These are phyloP conservation scores for Rhinolophus sinicus DNA, from an alignment of 2,113 vertebrate species.

Conservation along the genomic window DNA sequence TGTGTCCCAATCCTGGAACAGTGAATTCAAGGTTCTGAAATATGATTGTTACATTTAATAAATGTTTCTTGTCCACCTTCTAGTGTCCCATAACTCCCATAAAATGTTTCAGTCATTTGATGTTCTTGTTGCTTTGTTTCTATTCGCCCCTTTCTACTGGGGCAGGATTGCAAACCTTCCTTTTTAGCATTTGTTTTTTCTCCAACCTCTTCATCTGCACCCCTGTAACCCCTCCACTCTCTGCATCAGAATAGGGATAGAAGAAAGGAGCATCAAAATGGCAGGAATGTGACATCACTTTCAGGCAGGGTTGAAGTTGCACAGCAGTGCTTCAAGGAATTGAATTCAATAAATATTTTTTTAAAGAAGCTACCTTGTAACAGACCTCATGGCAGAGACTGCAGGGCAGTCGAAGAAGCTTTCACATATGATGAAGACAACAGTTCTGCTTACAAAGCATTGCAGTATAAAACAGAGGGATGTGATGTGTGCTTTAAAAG, in stretches of 20 bases:
- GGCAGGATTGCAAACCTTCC: not conserved
- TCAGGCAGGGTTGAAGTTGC: not conserved
- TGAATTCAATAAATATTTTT: not conserved
- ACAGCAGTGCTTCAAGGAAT: not conserved
- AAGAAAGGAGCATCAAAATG: not conserved
- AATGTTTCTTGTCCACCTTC: not conserved
- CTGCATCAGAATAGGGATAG: not conserved
- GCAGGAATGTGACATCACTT: not conserved
- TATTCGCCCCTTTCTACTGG: not conserved
- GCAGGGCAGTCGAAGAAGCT: not conserved
- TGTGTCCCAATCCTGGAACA: not conserved
- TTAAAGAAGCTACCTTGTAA: not conserved
- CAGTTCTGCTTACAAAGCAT: not conserved
- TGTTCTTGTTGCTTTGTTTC: not conserved
- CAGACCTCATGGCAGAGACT: not conserved
- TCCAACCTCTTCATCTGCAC: not conserved
- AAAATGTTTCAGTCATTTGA: not conserved
- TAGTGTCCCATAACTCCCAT: not conserved
- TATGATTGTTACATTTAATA: not conserved
- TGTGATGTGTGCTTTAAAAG: not conserved
- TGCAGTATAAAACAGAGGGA: not conserved
- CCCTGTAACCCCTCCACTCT: not conserved
- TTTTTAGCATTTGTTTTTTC: not conserved
- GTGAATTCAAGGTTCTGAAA: not conserved
- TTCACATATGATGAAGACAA: not conserved